phyloP scores from a whole-genome alignment of 2,113 vertebrate genomes.

The Parus major region DNA sequence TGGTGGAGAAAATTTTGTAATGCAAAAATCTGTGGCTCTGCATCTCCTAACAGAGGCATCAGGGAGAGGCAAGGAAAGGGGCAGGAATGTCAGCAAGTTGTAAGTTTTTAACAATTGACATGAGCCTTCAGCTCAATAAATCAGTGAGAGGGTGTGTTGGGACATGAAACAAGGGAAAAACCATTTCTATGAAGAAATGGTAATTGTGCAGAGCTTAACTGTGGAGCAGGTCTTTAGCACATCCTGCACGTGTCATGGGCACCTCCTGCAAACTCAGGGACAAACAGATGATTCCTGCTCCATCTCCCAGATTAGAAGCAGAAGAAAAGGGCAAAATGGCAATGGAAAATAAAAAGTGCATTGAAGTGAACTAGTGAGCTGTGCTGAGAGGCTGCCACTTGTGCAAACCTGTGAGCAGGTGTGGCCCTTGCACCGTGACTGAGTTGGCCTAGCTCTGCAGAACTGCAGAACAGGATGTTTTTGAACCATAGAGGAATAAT shows the following conservation, averaged over 20 bases:
- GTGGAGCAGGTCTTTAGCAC: not conserved
- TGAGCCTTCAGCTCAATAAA: not conserved
- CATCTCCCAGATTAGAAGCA: rapidly evolving
- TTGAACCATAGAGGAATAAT: conserved; percentile 34
- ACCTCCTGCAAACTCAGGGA: not conserved
- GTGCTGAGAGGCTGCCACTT: not conserved
- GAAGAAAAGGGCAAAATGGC: not conserved
- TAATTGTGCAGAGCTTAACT: not conserved
- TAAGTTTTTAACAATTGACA: not conserved
- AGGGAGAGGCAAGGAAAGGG: not conserved
- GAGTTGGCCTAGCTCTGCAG: not conserved
- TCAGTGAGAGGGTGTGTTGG: not conserved
- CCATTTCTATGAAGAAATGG: not conserved
- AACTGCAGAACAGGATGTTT: not conserved
- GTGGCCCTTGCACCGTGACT: not conserved
- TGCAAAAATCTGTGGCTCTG: not conserved
- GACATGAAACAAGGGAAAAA: not conserved
- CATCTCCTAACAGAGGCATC: not conserved
- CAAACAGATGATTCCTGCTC: not conserved
- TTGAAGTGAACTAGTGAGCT: not conserved
- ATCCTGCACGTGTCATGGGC: rapidly evolving
- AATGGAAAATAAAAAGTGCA: rapidly evolving
- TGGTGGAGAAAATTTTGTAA: not conserved
- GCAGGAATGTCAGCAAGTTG: rapidly evolving
- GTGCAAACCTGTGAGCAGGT: rapidly evolving